Evolutionary conservation across 2,113 vertebrate species (phyloP).

Genomic region (Pogona vitticeps): DNA sequence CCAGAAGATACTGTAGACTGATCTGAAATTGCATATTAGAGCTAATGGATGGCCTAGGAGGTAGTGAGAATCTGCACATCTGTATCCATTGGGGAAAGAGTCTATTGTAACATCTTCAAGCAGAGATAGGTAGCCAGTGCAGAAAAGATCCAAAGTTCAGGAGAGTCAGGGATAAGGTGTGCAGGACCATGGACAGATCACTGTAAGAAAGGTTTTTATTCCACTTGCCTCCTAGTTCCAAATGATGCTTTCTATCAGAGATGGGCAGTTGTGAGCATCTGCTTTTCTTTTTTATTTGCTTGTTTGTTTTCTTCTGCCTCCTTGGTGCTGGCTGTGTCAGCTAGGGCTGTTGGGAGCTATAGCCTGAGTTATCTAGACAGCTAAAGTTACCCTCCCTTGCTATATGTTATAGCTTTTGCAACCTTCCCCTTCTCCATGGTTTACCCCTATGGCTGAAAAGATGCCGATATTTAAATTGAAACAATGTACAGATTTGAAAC

Average conservation of each 20-base stretch:
- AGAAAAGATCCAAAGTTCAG: neutral
- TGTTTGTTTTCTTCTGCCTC: no score
- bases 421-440: neutral
- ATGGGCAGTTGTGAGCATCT: no score
- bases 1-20: neutral
- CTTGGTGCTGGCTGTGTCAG: no score
- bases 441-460: neutral
- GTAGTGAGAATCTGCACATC: neutral
- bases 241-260: neutral
- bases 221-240: neutral
- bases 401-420: no score
- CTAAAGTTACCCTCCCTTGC: no score
- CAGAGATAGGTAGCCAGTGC: neutral
- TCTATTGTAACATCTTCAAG: neutral
- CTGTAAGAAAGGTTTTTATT: neutral
- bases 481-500: neutral
- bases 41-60: neutral
- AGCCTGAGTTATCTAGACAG: no score
- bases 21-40: neutral
- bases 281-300: no score
- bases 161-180: neutral
- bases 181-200: slow-evolving; percentile 26
- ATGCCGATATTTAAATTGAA: neutral
- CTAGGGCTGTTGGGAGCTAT: no score
- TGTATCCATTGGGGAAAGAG: neutral